Evolutionary conservation across 2,113 vertebrate genomes (phyloP).

Genomic region (Calonectris borealis): DNA sequence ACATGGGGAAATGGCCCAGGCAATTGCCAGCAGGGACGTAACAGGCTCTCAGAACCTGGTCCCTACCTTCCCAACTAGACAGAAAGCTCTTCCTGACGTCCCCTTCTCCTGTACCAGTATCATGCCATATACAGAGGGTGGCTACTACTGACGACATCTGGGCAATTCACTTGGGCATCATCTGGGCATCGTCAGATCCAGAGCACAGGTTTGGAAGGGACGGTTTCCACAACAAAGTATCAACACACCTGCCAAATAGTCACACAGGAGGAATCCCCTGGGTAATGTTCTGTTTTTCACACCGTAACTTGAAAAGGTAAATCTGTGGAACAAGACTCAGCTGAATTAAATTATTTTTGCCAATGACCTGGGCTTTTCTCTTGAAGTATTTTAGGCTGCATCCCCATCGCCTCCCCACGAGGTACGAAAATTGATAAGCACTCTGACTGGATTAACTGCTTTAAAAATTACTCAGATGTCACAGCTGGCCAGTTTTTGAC

Average conservation of each 20-base stretch:
- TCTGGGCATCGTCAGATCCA: neutral
- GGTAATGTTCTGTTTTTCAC: neutral
- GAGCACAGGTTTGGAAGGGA: neutral
- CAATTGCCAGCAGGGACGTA: neutral
- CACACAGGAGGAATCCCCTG: neutral
- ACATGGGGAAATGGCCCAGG: rapidly evolving
- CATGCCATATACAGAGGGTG: neutral
- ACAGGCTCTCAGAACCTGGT: neutral
- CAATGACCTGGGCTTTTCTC: neutral
- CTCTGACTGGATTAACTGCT: slow-evolving; percentile 4
- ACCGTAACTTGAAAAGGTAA: neutral
- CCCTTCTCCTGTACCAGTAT: neutral
- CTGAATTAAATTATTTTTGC: neutral
- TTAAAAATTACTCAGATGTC: slow-evolving; percentile 40
- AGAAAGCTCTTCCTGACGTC: rapidly evolving
- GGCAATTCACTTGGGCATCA: neutral
- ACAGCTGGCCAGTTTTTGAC: slow-evolving; percentile 41
- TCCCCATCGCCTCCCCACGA: rapidly evolving
- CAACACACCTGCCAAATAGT: neutral
- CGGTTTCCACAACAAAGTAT: neutral
- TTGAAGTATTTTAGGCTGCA: neutral
- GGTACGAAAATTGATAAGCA: neutral
- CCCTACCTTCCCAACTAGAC: neutral
- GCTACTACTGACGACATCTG: neutral
- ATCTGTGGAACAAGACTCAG: neutral